Percentiles rank a stretch among this genome's conserved stretches.
Evolutionary conservation across 2,888 invertebrate genomes (phyloP).

Genomic region (Meiosimyza platycephala): DNA sequence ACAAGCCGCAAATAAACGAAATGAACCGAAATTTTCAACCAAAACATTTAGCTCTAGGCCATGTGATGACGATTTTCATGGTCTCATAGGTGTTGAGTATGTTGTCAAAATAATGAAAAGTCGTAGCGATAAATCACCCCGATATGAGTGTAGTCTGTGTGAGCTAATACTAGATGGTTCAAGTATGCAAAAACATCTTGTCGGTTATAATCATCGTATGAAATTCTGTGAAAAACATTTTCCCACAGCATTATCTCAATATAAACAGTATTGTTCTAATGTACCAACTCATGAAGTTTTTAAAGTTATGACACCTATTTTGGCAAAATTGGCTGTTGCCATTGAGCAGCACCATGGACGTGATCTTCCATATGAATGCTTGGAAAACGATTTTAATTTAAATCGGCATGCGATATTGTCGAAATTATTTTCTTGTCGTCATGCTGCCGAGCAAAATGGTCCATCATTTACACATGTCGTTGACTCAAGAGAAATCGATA

Average conservation of each 20-base stretch:
- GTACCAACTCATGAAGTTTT: constrained; percentile 60
- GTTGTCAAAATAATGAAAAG: constrained; percentile 78
- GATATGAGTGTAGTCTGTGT: constrained; percentile 82
- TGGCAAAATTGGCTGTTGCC: constrained; percentile 74
- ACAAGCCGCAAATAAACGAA: background rate
- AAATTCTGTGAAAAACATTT: constrained; percentile 75
- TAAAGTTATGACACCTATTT: constrained; percentile 66
- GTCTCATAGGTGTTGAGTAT: constrained; percentile 80
- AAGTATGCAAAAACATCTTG: constrained; percentile 82
- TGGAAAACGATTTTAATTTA: constrained; percentile 74
- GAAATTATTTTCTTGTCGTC: constrained; percentile 76
- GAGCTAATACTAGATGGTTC: constrained; percentile 80
- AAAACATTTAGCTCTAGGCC: constrained; percentile 45
- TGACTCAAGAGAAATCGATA: constrained; percentile 64
- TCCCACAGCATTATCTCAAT: constrained; percentile 73
- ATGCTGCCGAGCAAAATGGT: constrained; percentile 74
- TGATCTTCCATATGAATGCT: constrained; percentile 75
- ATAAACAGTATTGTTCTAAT: constrained; percentile 72
- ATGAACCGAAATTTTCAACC: constrained; percentile 45
- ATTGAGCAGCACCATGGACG: constrained; percentile 82
- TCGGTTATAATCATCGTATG: constrained; percentile 80
- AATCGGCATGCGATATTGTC: constrained; percentile 73
- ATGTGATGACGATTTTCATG: constrained; percentile 49
- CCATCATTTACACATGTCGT: constrained; percentile 71
- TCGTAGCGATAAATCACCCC: constrained; percentile 73